Evolutionary conservation across 1,140 invertebrate species (phyloP).

Genomic region (Coelopa frigida): DNA sequence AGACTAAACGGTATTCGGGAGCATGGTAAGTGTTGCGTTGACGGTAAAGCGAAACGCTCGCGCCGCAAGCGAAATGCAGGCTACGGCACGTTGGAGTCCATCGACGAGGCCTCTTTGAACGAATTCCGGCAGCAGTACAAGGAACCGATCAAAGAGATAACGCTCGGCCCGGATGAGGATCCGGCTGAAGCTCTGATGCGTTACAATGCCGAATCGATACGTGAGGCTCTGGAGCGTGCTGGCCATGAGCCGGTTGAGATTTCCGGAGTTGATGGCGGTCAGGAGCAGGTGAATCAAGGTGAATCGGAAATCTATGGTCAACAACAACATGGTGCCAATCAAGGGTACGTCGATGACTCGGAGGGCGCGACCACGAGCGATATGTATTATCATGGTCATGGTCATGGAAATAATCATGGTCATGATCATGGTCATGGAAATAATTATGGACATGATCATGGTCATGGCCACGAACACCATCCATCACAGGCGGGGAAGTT

Average conservation of each 20-base stretch:
- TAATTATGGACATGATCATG: not conserved
- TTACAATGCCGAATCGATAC: constrained; percentile 37
- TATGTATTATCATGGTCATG: not conserved
- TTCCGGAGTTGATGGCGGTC: not conserved
- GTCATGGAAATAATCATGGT: not conserved
- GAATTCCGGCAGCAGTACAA: constrained; percentile 33
- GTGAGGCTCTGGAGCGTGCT: constrained; percentile 31
- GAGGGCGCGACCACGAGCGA: constrained; percentile 5
- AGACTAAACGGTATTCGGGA: not conserved
- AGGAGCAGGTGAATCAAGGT: not conserved
- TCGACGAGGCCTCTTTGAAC: constrained; percentile 31
- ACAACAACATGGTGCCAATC: constrained; percentile 3
- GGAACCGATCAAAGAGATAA: constrained; percentile 35
- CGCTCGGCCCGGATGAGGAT: constrained; percentile 36
- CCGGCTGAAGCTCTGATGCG: constrained; percentile 38
- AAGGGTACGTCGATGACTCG: not conserved
- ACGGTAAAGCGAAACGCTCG: not conserved
- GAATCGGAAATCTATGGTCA: constrained; percentile 6
- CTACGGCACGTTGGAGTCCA: constrained; percentile 33
- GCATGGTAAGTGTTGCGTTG: not conserved
- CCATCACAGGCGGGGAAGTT: no score
- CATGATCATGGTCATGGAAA: no score
- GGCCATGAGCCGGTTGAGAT: constrained; percentile 34
- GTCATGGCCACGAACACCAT: not conserved
- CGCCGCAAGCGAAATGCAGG: constrained; percentile 20